A percentile compares a stretch with the other conserved stretches of the same genome.
Conservation (phyloP, 2,113 vertebrate genomes). For the Stercorarius parasiticus region DNA sequence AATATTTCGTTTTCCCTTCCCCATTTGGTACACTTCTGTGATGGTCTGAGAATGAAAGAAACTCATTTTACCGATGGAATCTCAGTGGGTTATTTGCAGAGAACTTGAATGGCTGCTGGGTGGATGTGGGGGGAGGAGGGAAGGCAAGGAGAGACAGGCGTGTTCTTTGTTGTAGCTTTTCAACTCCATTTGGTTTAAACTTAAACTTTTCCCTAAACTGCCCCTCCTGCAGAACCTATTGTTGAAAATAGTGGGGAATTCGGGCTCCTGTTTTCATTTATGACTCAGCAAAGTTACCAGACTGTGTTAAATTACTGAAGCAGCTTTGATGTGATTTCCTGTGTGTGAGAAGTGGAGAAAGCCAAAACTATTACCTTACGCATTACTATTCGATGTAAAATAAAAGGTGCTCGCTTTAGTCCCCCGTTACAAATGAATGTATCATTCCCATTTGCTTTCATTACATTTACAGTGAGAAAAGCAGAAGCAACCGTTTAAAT, state of each 20-base stretch:
- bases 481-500: not conserved
- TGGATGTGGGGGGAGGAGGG: not conserved
- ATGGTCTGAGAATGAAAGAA: not conserved
- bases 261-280: not conserved
- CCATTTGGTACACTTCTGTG: not conserved
- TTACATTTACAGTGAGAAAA: not conserved
- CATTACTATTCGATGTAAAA: constrained; percentile 1
- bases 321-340: constrained; percentile 53
- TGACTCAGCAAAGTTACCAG: constrained; percentile 46
- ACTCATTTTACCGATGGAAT: not conserved
- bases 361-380: not conserved
- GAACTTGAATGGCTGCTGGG: not conserved
- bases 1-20: not conserved
- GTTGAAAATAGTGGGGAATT: not conserved
- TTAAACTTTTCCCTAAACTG: not conserved
- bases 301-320: constrained; percentile 36
- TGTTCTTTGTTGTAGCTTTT: not conserved
- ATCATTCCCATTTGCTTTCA: not conserved
- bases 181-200: not conserved
- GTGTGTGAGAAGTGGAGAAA: not conserved
- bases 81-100: not conserved
- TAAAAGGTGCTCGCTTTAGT: not conserved
- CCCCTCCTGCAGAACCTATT: not conserved
- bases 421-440: not conserved
- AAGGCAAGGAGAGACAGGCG: not conserved